These are phyloP conservation scores for Dicycla oo DNA, from an alignment of 2,888 invertebrate species.

Conservation along the genomic window DNA sequence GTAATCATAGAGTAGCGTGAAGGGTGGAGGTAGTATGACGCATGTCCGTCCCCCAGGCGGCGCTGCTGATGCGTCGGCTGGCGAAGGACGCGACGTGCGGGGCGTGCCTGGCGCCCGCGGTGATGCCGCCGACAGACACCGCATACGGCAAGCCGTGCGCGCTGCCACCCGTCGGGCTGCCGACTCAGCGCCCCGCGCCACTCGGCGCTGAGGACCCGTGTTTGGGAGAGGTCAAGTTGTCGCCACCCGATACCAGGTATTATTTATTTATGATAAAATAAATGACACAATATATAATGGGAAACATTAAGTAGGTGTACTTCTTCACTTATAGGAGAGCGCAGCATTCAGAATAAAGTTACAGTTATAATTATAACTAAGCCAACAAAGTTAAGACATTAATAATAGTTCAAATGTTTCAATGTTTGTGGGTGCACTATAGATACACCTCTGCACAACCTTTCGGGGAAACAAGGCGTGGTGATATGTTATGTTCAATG, in stretches of 20 bases:
- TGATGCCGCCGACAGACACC: constrained; percentile 69
- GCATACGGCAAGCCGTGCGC: constrained; percentile 62
- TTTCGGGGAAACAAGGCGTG: too few species aligned
- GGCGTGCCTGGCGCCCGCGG: constrained; percentile 73
- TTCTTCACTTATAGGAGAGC: neutral
- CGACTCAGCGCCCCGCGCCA: constrained; percentile 67
- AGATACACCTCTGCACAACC: too few species aligned
- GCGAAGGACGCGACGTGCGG: constrained; percentile 74
- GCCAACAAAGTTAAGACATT: neutral
- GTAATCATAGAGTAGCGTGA: neutral
- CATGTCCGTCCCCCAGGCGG: constrained; percentile 64
- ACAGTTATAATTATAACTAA: neutral
- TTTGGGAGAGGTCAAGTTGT: constrained; percentile 6
- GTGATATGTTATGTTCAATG: too few species aligned
- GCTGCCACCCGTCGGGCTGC: constrained; percentile 73
- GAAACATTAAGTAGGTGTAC: neutral
- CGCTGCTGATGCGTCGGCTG: constrained; percentile 77
- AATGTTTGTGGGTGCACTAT: too few species aligned
- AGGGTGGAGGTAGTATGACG: neutral
- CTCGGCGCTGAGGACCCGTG: constrained; percentile 54
- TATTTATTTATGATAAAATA: neutral
- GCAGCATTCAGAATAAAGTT: neutral
- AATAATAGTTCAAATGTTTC: neutral
- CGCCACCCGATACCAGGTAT: constrained; percentile 40
- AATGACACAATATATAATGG: neutral